Evolutionary conservation across 2,113 vertebrate species (phyloP).

Genomic region (Ia io): DNA sequence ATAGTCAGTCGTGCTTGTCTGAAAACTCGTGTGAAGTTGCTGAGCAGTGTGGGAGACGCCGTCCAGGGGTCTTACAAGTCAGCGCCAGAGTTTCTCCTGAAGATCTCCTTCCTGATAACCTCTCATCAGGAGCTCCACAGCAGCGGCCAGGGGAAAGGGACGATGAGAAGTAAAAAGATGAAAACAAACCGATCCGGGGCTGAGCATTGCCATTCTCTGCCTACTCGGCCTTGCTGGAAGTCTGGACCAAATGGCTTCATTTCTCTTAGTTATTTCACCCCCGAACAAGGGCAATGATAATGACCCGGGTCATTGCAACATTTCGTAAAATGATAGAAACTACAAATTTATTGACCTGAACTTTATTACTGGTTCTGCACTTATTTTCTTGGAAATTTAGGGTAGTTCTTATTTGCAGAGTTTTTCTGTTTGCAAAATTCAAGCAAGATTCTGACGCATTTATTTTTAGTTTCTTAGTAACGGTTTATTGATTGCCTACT

Average conservation of each 20-base stretch:
- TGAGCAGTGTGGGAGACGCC: slow-evolving; percentile 5
- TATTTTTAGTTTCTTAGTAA: neutral
- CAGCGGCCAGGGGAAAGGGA: neutral
- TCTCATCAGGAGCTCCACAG: neutral
- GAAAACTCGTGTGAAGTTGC: slow-evolving; percentile 39
- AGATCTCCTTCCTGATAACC: neutral
- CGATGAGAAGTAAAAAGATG: neutral
- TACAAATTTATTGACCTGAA: neutral
- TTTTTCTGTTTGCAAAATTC: slow-evolving; percentile 13
- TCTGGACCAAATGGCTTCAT: neutral
- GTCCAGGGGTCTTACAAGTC: neutral
- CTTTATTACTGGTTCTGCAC: neutral
- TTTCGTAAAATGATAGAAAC: slow-evolving; percentile 1
- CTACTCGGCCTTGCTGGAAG: neutral
- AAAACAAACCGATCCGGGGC: neutral
- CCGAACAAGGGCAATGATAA: neutral
- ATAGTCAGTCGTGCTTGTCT: slow-evolving; percentile 33
- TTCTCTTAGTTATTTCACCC: slow-evolving; percentile 22
- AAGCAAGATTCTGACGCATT: neutral
- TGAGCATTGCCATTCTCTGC: neutral
- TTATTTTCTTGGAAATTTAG: neutral
- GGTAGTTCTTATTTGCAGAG: neutral
- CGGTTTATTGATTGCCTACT: neutral
- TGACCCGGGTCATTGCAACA: neutral
- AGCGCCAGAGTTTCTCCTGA: neutral